Evolutionary conservation across 2,888 invertebrate species (phyloP).

Genomic region (Caenorhabditis zanzibari): DNA sequence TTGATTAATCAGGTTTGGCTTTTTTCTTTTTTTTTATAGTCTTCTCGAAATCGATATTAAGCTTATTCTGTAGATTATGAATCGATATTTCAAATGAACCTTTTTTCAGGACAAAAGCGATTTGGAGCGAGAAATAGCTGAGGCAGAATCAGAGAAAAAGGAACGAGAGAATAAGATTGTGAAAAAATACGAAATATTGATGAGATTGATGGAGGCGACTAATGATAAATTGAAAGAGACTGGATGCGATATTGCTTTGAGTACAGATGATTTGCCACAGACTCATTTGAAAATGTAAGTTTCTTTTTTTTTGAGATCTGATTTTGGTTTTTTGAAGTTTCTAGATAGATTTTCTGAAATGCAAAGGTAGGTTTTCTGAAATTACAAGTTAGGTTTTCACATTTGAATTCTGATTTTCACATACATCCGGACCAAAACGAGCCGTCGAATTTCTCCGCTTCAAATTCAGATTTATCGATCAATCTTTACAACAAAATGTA

Average conservation of each 20-base stretch:
- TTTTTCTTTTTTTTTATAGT: background rate
- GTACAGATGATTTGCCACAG: conserved; percentile 72
- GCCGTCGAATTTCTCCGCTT: too few relatives aligned
- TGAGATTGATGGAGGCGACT: conserved; percentile 75
- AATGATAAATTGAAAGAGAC: conserved; percentile 76
- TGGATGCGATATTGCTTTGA: conserved; percentile 74
- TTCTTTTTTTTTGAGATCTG: background rate
- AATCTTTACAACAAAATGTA: too few relatives aligned
- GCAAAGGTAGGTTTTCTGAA: too few relatives aligned
- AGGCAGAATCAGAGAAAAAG: conserved; percentile 73
- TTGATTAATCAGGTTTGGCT: conserved; percentile 77
- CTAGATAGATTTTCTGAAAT: background rate
- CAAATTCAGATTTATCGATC: too few relatives aligned
- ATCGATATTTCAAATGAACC: background rate
- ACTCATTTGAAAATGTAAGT: conserved; percentile 58
- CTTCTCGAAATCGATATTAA: background rate
- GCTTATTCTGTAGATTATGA: too few relatives aligned
- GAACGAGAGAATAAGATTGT: conserved; percentile 72
- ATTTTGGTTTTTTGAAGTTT: background rate
- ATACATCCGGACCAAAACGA: too few relatives aligned
- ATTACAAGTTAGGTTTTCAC: too few relatives aligned
- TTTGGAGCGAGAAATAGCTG: conserved; percentile 74
- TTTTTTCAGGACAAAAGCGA: conserved; percentile 76
- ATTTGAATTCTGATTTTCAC: too few relatives aligned
- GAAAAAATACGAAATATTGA: conserved; percentile 68